Percentiles rank a stretch among this genome's conserved stretches.
Conservation (phyloP, 2,888 invertebrate genomes). For the Pimpla rufipes region DNA sequence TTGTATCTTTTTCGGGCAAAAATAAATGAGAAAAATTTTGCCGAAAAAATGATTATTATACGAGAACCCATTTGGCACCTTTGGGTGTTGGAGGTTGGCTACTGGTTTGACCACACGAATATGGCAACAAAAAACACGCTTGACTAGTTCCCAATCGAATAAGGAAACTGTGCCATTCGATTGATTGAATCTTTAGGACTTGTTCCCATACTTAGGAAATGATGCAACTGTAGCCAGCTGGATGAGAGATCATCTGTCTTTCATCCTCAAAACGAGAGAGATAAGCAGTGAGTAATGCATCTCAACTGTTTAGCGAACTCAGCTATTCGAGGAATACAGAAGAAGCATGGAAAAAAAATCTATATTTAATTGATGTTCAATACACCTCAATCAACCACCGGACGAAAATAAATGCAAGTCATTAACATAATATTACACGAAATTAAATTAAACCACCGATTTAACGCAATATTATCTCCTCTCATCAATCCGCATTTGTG, state of each 20-base stretch:
- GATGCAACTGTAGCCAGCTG: slow-evolving; percentile 44
- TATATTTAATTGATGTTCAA: too few relatives aligned
- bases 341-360: neutral
- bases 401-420: neutral
- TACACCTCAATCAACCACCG: neutral
- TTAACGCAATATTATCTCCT: too few relatives aligned
- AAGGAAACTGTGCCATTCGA: slow-evolving; percentile 79
- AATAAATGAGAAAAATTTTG: too few relatives aligned
- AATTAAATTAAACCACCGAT: neutral
- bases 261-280: neutral
- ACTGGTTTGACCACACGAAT: slow-evolving; percentile 32
- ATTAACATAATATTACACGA: neutral
- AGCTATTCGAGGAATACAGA: too few relatives aligned
- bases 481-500: neutral
- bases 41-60: neutral
- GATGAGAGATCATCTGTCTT: slow-evolving; percentile 3
- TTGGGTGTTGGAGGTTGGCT: neutral
- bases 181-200: slow-evolving; percentile 74
- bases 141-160: slow-evolving; percentile 74
- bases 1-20: too few relatives aligned
- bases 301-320: neutral
- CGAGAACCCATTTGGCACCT: neutral
- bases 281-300: slow-evolving; percentile 38
- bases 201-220: slow-evolving; percentile 68
- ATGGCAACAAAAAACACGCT: slow-evolving; percentile 72